Conservation (phyloP, 2,888 invertebrate species). For the Mythimna pallens region DNA sequence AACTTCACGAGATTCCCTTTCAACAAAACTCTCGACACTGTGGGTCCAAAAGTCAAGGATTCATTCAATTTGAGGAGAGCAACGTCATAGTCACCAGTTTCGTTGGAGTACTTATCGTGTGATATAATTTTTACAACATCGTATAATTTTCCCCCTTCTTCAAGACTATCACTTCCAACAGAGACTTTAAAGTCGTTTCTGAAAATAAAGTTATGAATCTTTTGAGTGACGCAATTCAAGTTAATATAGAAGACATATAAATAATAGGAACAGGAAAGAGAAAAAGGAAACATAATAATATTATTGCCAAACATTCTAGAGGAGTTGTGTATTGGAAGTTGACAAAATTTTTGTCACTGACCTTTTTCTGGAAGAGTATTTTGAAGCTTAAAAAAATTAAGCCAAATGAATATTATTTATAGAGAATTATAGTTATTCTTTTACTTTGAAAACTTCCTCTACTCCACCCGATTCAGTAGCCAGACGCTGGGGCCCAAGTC, state of each 20-base stretch:
- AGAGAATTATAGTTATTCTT: too few relatives aligned
- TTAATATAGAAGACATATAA: too few relatives aligned
- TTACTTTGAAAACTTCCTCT: too few relatives aligned
- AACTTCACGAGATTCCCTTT: slow-evolving; percentile 44
- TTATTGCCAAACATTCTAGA: background rate
- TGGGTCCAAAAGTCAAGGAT: slow-evolving; percentile 60
- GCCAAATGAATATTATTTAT: too few relatives aligned
- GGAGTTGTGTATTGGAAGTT: slow-evolving; percentile 49
- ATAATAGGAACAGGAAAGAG: too few relatives aligned
- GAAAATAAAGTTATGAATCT: slow-evolving; percentile 48
- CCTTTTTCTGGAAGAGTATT: slow-evolving; percentile 14
- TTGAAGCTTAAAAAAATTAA: slow-evolving; percentile 2
- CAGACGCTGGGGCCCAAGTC: too few relatives aligned
- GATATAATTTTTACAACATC: slow-evolving; percentile 66
- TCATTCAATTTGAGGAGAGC: slow-evolving; percentile 58
- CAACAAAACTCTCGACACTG: slow-evolving; percentile 55
- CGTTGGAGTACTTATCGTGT: slow-evolving; percentile 60
- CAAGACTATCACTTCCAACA: slow-evolving; percentile 65
- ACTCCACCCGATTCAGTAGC: too few relatives aligned
- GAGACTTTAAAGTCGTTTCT: slow-evolving; percentile 65
- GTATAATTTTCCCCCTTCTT: slow-evolving; percentile 61
- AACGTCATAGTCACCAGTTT: slow-evolving; percentile 64
- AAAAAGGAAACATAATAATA: too few relatives aligned
- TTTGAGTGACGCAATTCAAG: slow-evolving; percentile 5
- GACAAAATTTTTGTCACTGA: slow-evolving; percentile 10